Base-by-base conservation (phyloP, 2,113 vertebrate species). In the Gobio gobio region DNA sequence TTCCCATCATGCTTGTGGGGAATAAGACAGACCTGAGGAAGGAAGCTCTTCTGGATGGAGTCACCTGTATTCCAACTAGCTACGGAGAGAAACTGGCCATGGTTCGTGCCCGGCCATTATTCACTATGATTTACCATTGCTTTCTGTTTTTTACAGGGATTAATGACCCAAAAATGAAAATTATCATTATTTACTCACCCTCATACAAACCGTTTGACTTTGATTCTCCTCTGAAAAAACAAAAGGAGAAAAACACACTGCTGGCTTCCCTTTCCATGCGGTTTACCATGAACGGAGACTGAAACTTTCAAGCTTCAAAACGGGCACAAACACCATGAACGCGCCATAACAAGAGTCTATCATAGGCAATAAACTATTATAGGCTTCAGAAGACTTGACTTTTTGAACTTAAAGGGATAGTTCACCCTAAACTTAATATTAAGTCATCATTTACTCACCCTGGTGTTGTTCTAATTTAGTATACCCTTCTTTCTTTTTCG, bases 1-100 rank as follows among this genome's bases (percentile, higher is more conserved):
- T 99, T 92, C 97, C 98, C 83, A 97, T 99, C 91, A 99, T 99
- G 97, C 92, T 99, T 78, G 96, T 99, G 51, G 98, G 97, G 87
- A 99, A 99, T 88, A 99, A 99, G 89, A 95, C 95, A 87, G 98
- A 99, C 91, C 95, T 98, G 51, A 96, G 97, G 68, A 88, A 94
- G 3, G 26, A 89, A 40, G 84, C 94, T 77, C 84, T 88, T 72
- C 82, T 93, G 61, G 92, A 95, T 83, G 95, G 93, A 14, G 90
- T 93, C 47, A 94, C 90, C 40, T 97, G 95, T 86, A 94, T 99
- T 36, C 91, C 96, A 47, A 91, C 93, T 80, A 96, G 92, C 93
- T 96, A 94, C 58, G 98, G 98, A 92, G 97, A 99, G 90, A 99
- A 98, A 85, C 93, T 99, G 82, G 96, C 98, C 76, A 99, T 98